Percentiles rank a stretch among this genome's conserved stretches.
phyloP scores from a whole-genome alignment of 2,888 invertebrate species.

The Lobophora halterata region DNA sequence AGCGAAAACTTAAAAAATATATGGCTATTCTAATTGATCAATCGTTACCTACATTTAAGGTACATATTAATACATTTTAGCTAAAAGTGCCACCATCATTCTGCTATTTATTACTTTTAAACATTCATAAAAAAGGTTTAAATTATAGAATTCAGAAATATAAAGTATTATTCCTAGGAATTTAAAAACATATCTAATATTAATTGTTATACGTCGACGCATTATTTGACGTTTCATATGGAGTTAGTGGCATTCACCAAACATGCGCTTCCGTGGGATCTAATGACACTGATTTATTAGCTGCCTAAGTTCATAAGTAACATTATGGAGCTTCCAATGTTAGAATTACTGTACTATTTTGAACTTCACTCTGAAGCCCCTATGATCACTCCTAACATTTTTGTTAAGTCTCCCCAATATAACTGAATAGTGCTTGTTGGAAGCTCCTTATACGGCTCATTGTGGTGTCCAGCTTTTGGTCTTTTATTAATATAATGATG shows the following conservation, averaged over 20 bases:
- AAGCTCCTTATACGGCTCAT: slow-evolving; percentile 49
- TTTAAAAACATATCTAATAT: no score
- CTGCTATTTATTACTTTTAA: no score
- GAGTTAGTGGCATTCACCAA: slow-evolving; percentile 37
- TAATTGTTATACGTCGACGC: slow-evolving; percentile 13
- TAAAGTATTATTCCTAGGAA: no score
- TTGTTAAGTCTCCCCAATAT: slow-evolving; percentile 1
- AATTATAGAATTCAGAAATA: no score
- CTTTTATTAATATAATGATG: slow-evolving; percentile 78
- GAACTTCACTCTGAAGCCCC: no score
- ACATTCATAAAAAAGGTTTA: no score
- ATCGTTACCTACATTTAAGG: slow-evolving; percentile 11
- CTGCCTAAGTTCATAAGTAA: slow-evolving; percentile 37
- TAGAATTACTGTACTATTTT: background rate
- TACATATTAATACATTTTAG: no score
- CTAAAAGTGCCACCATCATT: no score
- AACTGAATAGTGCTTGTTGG: slow-evolving; percentile 38
- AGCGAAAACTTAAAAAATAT: no score
- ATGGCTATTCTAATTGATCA: background rate
- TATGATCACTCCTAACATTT: background rate
- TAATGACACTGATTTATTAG: slow-evolving; percentile 33
- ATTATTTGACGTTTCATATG: slow-evolving; percentile 17
- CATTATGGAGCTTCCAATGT: slow-evolving; percentile 43
- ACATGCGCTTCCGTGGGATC: slow-evolving; percentile 42
- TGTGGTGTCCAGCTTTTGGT: slow-evolving; percentile 67